phyloP scores from a whole-genome alignment of 2,797 vertebrate species.

The Rhinichthys osculus region DNA sequence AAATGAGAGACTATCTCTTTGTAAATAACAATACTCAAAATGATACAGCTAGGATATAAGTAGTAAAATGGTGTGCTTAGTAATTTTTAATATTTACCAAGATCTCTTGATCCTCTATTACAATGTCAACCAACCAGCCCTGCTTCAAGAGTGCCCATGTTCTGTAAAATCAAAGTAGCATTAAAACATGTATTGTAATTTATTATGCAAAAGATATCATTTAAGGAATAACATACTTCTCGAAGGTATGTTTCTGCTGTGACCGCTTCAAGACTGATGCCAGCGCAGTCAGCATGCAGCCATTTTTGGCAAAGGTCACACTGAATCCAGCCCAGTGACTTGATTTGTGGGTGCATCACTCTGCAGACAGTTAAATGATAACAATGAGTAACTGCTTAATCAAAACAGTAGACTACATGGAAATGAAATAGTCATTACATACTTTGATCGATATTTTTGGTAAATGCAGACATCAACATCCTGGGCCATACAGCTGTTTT shows the following conservation, averaged over 20 bases:
- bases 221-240: not conserved
- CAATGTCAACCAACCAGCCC: not conserved
- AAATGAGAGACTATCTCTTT: too few relatives aligned
- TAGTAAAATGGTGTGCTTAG: too few relatives aligned
- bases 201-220: not conserved
- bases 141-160: not conserved
- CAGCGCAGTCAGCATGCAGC: not conserved
- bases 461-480: not conserved
- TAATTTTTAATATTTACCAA: not conserved
- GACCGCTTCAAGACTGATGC: not conserved
- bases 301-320: not conserved
- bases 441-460: not conserved
- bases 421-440: not conserved
- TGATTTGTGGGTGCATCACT: not conserved
- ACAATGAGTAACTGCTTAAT: not conserved
- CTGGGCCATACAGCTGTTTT: not conserved
- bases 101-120: conserved; percentile 22
- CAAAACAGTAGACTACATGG: not conserved
- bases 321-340: conserved; percentile 7
- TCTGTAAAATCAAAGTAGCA: not conserved
- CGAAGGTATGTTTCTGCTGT: not conserved
- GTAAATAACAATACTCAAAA: too few relatives aligned
- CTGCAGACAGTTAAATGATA: not conserved
- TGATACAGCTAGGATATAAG: too few relatives aligned
- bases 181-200: not conserved